phyloP scores from a whole-genome alignment of 2,888 invertebrate genomes.

The Aphodius sticticus region DNA sequence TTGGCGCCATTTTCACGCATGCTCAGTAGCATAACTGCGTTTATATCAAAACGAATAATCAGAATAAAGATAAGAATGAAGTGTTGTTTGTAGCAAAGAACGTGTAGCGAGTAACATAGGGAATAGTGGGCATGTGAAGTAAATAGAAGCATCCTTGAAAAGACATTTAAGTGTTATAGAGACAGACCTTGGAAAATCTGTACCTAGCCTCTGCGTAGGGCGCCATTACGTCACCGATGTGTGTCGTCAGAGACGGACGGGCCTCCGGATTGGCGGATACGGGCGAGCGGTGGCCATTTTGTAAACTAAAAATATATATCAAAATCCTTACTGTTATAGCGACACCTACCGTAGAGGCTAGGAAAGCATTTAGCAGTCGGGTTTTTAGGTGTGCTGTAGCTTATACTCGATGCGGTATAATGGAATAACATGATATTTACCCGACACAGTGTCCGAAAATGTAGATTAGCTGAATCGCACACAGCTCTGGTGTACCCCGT shows the following conservation, averaged over 20 bases:
- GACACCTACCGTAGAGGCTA: slow-evolving; percentile 65
- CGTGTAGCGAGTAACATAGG: neutral
- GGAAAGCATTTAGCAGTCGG: slow-evolving; percentile 53
- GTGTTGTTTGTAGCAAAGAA: neutral
- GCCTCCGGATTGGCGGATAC: slow-evolving; percentile 57
- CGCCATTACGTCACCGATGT: slow-evolving; percentile 57
- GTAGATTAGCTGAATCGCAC: slow-evolving; percentile 28
- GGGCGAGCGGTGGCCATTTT: slow-evolving; percentile 68
- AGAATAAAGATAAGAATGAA: neutral
- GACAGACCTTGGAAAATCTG: slow-evolving; percentile 60
- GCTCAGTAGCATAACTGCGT: neutral
- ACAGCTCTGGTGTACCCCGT: slow-evolving; percentile 18
- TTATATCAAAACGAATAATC: neutral
- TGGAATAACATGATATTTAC: slow-evolving; percentile 38
- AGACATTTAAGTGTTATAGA: slow-evolving; percentile 48
- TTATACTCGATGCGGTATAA: slow-evolving; percentile 39
- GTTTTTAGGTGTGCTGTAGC: slow-evolving; percentile 42
- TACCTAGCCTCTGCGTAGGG: slow-evolving; percentile 57
- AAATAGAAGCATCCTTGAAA: slow-evolving; percentile 40
- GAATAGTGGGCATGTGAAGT: neutral
- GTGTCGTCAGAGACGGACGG: slow-evolving; percentile 58
- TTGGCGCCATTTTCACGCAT: neutral
- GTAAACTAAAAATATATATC: slow-evolving; percentile 67
- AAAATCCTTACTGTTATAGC: slow-evolving; percentile 51
- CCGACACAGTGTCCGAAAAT: slow-evolving; percentile 34